These are phyloP conservation scores for Oncorhynchus gorbuscha DNA, from an alignment of 2,113 vertebrate species.

Conservation along the genomic window DNA sequence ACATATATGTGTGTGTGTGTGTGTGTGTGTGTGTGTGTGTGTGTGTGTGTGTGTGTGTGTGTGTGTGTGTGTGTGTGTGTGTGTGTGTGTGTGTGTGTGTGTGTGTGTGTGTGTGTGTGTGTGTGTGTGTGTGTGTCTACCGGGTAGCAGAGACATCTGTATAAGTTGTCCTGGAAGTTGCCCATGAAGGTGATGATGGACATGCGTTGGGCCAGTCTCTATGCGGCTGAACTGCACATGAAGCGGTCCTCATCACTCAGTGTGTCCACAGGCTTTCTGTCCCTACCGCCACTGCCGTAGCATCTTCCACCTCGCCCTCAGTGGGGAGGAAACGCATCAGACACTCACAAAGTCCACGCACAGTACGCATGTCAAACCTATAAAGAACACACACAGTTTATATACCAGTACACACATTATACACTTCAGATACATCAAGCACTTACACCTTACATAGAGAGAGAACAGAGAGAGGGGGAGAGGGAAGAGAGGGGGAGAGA, in stretches of 20 bases:
- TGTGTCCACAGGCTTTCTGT: slow-evolving; percentile 70
- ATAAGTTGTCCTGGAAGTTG: slow-evolving; percentile 91
- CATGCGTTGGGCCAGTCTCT: slow-evolving; percentile 94
- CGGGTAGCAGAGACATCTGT: slow-evolving; percentile 97
- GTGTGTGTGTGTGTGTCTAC: slow-evolving; percentile 73
- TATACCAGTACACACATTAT: not conserved
- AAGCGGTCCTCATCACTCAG: slow-evolving; percentile 92
- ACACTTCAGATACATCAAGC: no score
- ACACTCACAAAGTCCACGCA: slow-evolving; percentile 34
- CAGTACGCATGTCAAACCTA: slow-evolving; percentile 88
- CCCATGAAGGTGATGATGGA: slow-evolving; percentile 97
- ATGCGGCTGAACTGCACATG: slow-evolving; percentile 99
- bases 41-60: no score
- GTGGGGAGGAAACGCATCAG: no score
- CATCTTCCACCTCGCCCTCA: no score
- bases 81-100: no score
- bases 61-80: no score
- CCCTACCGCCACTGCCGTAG: no score
- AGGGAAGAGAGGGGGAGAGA: not conserved
- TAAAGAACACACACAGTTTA: not conserved
- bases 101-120: no score
- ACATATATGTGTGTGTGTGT: not conserved
- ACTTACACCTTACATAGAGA: no score
- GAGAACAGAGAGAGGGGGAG: fast-evolving
- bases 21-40: no score